Percentiles rank a stretch among this genome's conserved stretches.
Conservation (phyloP, 2,113 vertebrate species). For the Panurus biarmicus region DNA sequence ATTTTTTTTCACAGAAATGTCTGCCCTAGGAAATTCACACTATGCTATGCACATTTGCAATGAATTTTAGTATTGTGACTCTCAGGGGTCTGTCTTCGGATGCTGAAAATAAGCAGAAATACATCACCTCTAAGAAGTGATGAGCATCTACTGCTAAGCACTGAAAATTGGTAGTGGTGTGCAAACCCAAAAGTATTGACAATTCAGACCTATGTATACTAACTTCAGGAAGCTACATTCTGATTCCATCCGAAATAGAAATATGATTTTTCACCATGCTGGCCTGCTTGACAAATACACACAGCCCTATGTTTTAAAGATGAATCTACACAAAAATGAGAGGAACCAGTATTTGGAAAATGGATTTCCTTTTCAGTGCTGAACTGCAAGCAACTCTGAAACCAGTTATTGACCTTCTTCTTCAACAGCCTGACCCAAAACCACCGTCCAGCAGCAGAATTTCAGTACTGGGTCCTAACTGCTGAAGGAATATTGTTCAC, state of each 20-base stretch:
- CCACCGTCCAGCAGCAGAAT: background rate
- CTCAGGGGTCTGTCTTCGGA: background rate
- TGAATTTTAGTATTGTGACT: background rate
- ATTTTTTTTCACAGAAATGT: background rate
- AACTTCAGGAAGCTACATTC: background rate
- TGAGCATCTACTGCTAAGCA: background rate
- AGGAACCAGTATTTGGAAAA: background rate
- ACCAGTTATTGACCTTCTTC: background rate
- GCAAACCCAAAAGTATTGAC: background rate
- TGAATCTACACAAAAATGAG: background rate
- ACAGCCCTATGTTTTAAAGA: background rate
- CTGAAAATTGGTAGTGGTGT: background rate
- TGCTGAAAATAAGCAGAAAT: background rate
- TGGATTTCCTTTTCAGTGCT: background rate
- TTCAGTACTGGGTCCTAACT: background rate
- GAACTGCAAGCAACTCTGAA: background rate
- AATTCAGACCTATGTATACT: background rate
- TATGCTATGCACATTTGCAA: background rate
- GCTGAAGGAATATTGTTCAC: background rate
- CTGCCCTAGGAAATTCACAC: background rate
- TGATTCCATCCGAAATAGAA: background rate
- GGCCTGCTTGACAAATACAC: background rate
- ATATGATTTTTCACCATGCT: background rate
- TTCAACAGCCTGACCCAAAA: background rate
- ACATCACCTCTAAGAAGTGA: background rate